Conservation (phyloP, 2,888 invertebrate species). For the Agriopis marginaria region DNA sequence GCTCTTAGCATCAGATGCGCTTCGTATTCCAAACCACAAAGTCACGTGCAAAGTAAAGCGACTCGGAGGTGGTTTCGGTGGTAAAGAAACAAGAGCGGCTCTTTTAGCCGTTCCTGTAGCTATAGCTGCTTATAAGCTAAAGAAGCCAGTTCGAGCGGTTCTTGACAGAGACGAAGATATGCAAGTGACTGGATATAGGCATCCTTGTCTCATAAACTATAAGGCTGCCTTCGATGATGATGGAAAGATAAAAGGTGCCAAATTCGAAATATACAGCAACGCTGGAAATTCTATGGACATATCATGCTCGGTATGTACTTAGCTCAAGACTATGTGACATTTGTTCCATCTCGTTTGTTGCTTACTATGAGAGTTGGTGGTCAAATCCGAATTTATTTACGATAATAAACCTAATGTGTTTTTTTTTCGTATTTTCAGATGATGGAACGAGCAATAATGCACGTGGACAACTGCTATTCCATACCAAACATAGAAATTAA, state of each 20-base stretch:
- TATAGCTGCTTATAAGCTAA: constrained; percentile 90
- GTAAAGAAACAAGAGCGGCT: constrained; percentile 91
- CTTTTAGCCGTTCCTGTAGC: constrained; percentile 89
- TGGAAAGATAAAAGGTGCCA: constrained; percentile 89
- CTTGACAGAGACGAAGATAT: constrained; percentile 96
- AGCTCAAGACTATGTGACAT: neutral
- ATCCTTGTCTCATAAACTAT: constrained; percentile 92
- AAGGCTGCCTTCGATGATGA: constrained; percentile 90
- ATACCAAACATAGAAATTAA: constrained; percentile 90
- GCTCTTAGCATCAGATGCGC: constrained; percentile 86
- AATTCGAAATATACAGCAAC: constrained; percentile 89
- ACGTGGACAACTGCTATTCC: constrained; percentile 93
- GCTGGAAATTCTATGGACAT: constrained; percentile 91
- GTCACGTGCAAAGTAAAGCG: constrained; percentile 91
- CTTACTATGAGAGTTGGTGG: neutral
- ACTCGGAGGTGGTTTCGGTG: constrained; percentile 95
- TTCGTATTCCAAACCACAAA: constrained; percentile 89
- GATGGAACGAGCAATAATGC: constrained; percentile 91
- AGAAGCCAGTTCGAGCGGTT: constrained; percentile 90
- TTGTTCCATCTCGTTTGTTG: neutral
- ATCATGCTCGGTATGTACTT: constrained; percentile 85
- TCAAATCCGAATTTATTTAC: neutral
- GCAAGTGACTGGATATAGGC: constrained; percentile 91
- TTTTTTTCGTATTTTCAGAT: constrained; percentile 84
- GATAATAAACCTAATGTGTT: neutral